Base-by-base conservation (phyloP, 1,140 invertebrate genomes). In the Apis florea region DNA sequence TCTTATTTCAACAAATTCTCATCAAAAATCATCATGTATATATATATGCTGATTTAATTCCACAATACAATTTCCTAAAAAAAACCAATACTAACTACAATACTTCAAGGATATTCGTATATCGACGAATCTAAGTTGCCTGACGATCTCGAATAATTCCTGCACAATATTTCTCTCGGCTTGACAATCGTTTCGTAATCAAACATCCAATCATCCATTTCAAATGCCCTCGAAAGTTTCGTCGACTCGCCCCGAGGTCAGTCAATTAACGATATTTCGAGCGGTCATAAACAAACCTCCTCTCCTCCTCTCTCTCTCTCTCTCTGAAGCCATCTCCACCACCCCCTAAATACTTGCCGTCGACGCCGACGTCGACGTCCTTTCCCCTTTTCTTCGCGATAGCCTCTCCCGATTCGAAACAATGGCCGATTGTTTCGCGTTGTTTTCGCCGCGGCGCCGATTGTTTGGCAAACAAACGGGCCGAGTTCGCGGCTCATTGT, bases 391-490 rank as follows among this genome's bases (percentile, higher is more conserved):
- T 71, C 54, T 26, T 56, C 21, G n/a, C n/a, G 68, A 68, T 70
- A 17, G 61, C 83, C 73, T 77, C 72, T 77, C 70, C 73, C 15
- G 24, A 21, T 5, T 47, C 56, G 40, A 84, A 78, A 81, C 79
- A 82, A 83, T 70, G 49, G 61, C 26, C 80, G 75, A 87, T 89
- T 86, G 83, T 83, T 82, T 64, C 74, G 66, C 77, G 68, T 87
- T 82, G 79, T 89, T 88, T 84, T 84, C 82, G 67, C 64, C 68
- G 58, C 79, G 66, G 54, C 64, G 70, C 40, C 81, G 84, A 89
- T 90, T 90, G 87, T 90, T 90, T 90, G 86, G 70, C 87, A 89
- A 89, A 88, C 85, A 86, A 85, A 87, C 69, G 82, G n/a, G 56
- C 24, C 47, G 64, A 77, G 76, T 73, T 69, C 71, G 72, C 68